Percentiles rank a stretch among this genome's conserved stretches.
Evolutionary conservation across 2,113 vertebrate species (phyloP).

Genomic region (Agapornis roseicollis): DNA sequence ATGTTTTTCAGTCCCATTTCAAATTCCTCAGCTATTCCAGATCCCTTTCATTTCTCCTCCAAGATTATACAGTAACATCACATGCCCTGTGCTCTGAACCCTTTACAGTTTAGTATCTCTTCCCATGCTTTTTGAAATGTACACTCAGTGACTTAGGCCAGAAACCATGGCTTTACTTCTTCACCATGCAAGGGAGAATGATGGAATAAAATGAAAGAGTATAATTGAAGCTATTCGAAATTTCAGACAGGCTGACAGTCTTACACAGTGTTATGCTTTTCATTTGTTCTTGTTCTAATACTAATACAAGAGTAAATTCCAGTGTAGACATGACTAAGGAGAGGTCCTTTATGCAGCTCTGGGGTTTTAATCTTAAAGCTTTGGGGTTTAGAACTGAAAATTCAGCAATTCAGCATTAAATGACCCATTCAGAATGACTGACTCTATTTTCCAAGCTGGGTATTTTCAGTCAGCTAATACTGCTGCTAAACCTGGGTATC

Average conservation of each 20-base stretch:
- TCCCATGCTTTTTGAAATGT: not conserved
- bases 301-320: constrained; percentile 11
- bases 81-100: not conserved
- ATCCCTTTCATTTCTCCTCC: not conserved
- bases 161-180: not conserved
- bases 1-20: not conserved
- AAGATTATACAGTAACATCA: not conserved
- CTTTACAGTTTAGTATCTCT: not conserved
- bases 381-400: not conserved
- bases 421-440: not conserved
- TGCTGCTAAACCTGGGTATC: not conserved
- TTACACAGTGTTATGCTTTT: not conserved
- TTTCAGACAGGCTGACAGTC: not conserved
- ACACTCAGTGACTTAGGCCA: not conserved
- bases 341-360: not conserved
- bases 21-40: not conserved
- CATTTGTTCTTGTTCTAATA: constrained; percentile 2
- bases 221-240: not conserved
- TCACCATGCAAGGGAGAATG: not conserved
- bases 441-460: not conserved
- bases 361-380: not conserved
- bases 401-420: constrained; percentile 3
- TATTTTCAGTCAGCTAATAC: not conserved
- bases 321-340: not conserved
- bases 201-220: not conserved